Evolutionary conservation across 92 coral and sea anemone species (phyloP).

Genomic region (Parazoanthus darwini): DNA sequence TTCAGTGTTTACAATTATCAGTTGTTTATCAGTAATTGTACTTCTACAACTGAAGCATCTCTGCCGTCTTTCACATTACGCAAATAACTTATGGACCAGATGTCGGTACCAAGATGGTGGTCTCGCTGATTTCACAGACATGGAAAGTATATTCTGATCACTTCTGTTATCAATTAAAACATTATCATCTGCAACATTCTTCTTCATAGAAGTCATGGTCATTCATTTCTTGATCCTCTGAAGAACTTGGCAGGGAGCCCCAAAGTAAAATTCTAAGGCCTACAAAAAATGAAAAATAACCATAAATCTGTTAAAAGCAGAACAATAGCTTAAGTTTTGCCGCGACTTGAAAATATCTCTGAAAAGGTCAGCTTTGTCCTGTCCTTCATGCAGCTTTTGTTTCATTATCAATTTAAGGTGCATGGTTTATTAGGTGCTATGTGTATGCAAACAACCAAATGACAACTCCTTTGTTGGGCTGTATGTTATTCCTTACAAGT

Average conservation of each 20-base stretch:
- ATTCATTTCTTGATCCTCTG: constrained; percentile 77
- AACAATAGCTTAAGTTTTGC: no score
- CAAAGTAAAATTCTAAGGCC: constrained; percentile 62
- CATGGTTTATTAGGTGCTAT: no score
- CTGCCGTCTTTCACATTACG: not conserved
- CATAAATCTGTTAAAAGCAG: not conserved
- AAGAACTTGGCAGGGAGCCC: constrained; percentile 87
- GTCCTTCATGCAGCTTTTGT: no score
- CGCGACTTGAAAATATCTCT: no score
- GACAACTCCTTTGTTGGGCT: no score
- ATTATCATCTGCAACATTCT: constrained; percentile 76
- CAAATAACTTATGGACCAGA: not conserved
- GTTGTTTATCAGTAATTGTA: not conserved
- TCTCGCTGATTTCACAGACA: not conserved
- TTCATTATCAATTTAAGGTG: no score
- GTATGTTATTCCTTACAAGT: no score
- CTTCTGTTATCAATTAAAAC: not conserved
- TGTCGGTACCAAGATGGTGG: not conserved
- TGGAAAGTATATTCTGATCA: not conserved
- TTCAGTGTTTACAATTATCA: no score
- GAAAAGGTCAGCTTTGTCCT: no score
- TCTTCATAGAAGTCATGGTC: constrained; percentile 69
- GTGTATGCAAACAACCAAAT: no score
- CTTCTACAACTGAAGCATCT: not conserved
- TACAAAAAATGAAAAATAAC: not conserved